Percentiles rank a stretch among this genome's conserved stretches.
Evolutionary conservation across 2,888 invertebrate genomes (phyloP).

Genomic region (Cactoblastis cactorum): DNA sequence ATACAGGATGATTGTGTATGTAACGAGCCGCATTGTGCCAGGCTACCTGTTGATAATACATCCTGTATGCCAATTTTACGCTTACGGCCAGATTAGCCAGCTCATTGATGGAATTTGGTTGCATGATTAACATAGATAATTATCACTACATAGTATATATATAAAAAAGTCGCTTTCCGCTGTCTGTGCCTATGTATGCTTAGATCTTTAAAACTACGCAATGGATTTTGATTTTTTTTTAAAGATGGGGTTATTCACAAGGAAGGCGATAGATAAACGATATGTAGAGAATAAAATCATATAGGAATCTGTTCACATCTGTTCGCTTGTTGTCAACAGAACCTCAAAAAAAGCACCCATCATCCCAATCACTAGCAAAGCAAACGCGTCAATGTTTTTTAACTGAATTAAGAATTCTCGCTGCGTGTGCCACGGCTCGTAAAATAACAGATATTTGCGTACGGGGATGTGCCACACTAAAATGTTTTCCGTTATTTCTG

Average conservation of each 20-base stretch:
- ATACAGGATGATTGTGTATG: constrained; percentile 17
- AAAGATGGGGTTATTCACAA: too few species aligned
- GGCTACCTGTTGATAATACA: constrained; percentile 15
- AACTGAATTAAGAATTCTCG: constrained; percentile 27
- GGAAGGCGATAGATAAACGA: too few species aligned
- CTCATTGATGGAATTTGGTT: not conserved
- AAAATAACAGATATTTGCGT: constrained; percentile 35
- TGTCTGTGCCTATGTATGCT: too few species aligned
- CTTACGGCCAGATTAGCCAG: not conserved
- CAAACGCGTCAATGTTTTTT: constrained; percentile 15
- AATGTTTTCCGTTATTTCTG: constrained; percentile 33
- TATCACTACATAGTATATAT: too few species aligned
- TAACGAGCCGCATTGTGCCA: constrained; percentile 20
- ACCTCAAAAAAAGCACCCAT: not conserved
- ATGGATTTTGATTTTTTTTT: too few species aligned
- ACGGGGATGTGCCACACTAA: constrained; percentile 33
- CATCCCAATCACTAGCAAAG: not conserved
- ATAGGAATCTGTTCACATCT: too few species aligned
- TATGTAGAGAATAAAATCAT: too few species aligned
- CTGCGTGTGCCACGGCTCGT: constrained; percentile 26
- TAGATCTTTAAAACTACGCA: too few species aligned
- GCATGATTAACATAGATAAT: not conserved
- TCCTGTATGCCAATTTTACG: constrained; percentile 8
- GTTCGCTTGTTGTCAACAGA: too few species aligned
- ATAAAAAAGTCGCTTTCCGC: not conserved